These are phyloP conservation scores for Silvanus unidentatus DNA, from an alignment of 2,888 invertebrate genomes.

Conservation along the genomic window DNA sequence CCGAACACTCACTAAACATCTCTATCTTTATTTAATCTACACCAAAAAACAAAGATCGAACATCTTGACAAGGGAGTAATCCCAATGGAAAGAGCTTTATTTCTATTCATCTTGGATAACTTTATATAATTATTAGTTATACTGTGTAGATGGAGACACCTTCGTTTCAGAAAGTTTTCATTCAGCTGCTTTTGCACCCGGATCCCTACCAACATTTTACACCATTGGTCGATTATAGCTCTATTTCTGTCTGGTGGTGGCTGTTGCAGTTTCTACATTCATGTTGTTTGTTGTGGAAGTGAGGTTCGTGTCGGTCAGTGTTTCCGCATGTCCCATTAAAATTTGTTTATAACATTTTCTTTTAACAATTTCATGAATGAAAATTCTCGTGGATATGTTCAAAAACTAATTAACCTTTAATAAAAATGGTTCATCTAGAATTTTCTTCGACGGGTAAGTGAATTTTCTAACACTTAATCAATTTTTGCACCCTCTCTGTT, in stretches of 20 bases:
- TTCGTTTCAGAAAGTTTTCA: too few species aligned
- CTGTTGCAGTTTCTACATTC: neutral
- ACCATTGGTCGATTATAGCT: too few species aligned
- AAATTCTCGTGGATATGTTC: conserved; percentile 31
- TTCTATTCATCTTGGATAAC: too few species aligned
- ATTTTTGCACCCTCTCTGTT: conserved; percentile 27
- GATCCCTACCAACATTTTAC: too few species aligned
- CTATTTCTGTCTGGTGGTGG: neutral
- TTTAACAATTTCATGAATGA: conserved; percentile 34
- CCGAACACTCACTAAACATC: too few species aligned
- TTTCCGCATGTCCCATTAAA: conserved; percentile 17
- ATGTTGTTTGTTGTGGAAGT: conserved; percentile 14
- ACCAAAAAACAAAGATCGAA: too few species aligned
- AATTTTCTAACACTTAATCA: conserved; percentile 14
- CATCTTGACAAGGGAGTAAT: too few species aligned
- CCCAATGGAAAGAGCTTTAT: too few species aligned
- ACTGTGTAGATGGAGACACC: too few species aligned
- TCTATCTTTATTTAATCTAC: too few species aligned
- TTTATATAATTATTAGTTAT: too few species aligned
- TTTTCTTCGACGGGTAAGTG: conserved; percentile 39
- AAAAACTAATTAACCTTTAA: conserved; percentile 15
- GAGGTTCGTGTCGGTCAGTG: conserved; percentile 13
- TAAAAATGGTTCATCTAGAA: conserved; percentile 39
- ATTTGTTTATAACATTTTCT: conserved; percentile 16
- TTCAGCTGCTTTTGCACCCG: too few species aligned